Evolutionary conservation across 2,797 vertebrate genomes (phyloP).

Genomic region (Tenualosa thibaudeaui): DNA sequence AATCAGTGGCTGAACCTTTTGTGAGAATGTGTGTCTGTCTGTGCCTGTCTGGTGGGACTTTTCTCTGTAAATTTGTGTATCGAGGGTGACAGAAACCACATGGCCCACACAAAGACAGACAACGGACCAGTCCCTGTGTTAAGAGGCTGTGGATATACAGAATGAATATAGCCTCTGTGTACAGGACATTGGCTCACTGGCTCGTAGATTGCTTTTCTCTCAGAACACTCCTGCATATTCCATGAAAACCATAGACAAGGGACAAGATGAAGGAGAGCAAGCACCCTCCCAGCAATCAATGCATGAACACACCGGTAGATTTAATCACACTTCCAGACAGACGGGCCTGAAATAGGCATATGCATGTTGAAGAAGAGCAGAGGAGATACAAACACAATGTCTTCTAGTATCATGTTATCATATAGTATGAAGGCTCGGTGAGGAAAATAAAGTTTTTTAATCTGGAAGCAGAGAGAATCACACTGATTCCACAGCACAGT

Average conservation of each 20-base stretch:
- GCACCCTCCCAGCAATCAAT: slow-evolving; percentile 39
- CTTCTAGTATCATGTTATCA: too few relatives aligned
- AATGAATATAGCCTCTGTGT: neutral
- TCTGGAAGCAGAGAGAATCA: neutral
- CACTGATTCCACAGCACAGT: neutral
- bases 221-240: slow-evolving; percentile 43
- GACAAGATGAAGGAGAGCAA: slow-evolving; percentile 49
- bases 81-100: neutral
- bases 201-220: slow-evolving; percentile 3
- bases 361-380: slow-evolving; percentile 33
- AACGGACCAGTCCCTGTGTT: neutral
- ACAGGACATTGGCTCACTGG: neutral
- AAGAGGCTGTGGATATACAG: neutral
- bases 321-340: slow-evolving; percentile 49
- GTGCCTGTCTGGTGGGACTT: neutral
- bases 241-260: slow-evolving; percentile 52
- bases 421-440: slow-evolving; percentile 44
- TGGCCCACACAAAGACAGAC: neutral
- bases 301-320: slow-evolving; percentile 51
- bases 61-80: neutral
- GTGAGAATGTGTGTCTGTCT: neutral
- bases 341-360: slow-evolving; percentile 50
- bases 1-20: neutral
- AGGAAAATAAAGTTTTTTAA: neutral
- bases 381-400: slow-evolving; percentile 29